A percentile compares a stretch with the other conserved stretches of the same genome.
Conservation (phyloP, 2,113 vertebrate genomes). For the Donacobius atricapilla region DNA sequence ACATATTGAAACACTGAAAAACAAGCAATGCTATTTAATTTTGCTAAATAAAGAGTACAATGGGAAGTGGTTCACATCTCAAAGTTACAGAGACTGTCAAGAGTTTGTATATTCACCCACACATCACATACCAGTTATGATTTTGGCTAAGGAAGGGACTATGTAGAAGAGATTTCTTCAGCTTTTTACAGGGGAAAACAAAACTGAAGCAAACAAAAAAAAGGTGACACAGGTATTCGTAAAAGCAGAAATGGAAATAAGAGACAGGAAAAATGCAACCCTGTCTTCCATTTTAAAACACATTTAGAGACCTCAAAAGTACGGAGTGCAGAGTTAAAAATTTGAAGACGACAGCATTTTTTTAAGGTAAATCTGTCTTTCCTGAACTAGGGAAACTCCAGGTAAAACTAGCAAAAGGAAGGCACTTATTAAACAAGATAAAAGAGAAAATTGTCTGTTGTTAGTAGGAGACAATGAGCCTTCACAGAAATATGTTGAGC, state of each 20-base stretch:
- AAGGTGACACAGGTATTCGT: rapidly evolving
- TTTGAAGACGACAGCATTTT: background rate
- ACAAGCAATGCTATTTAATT: background rate
- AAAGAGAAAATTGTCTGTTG: background rate
- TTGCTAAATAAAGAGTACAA: background rate
- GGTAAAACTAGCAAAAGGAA: background rate
- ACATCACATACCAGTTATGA: background rate
- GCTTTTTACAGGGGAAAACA: background rate
- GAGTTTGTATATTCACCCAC: background rate
- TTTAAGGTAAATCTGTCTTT: background rate
- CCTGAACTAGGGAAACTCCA: background rate
- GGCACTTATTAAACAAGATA: background rate
- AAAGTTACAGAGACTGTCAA: background rate
- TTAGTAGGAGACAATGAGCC: background rate
- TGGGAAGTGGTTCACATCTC: background rate
- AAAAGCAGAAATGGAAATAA: background rate
- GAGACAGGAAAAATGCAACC: background rate
- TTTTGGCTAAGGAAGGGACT: background rate
- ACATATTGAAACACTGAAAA: background rate
- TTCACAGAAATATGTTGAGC: background rate
- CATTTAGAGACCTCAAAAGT: background rate
- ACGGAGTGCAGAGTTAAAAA: background rate
- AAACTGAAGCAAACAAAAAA: background rate
- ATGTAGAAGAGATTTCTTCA: background rate
- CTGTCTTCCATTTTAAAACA: background rate